phyloP scores from a whole-genome alignment of 2,888 invertebrate species.

The Ctenicera cuprea region DNA sequence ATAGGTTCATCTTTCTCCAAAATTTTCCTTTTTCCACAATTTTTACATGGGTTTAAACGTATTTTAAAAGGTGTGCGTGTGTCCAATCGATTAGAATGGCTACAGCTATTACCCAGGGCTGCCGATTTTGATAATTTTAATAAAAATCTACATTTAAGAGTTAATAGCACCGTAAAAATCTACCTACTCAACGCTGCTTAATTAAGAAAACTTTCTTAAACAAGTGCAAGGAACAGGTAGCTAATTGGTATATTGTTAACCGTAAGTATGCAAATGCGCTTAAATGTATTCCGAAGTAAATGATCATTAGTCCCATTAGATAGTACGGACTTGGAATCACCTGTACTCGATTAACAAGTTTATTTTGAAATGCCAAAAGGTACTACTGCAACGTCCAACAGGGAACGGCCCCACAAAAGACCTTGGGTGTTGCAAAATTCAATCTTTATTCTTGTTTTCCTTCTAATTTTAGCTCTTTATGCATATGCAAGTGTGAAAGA shows the following conservation, averaged over 20 bases:
- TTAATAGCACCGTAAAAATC: not conserved
- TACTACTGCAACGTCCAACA: constrained; percentile 2
- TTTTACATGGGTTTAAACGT: too few species aligned
- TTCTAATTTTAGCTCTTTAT: not conserved
- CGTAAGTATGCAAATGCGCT: constrained; percentile 14
- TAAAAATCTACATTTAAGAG: not conserved
- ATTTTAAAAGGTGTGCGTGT: too few species aligned
- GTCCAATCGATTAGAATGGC: too few species aligned
- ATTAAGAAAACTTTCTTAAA: not conserved
- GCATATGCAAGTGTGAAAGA: not conserved
- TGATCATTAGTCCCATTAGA: constrained; percentile 15
- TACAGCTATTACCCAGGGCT: too few species aligned
- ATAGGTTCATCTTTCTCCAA: too few species aligned
- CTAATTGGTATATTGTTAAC: constrained; percentile 23
- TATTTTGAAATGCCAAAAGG: constrained; percentile 19
- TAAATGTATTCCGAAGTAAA: constrained; percentile 15
- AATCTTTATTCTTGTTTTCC: not conserved
- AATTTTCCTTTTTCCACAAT: too few species aligned
- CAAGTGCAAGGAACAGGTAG: constrained; percentile 5
- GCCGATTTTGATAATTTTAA: too few species aligned
- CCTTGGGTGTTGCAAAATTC: not conserved
- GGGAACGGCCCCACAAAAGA: not conserved
- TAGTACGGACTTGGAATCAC: not conserved
- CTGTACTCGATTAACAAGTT: not conserved
- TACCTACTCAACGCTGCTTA: not conserved